phyloP scores from a whole-genome alignment of 2,797 vertebrate genomes.

The Gymnodraco acuticeps region DNA sequence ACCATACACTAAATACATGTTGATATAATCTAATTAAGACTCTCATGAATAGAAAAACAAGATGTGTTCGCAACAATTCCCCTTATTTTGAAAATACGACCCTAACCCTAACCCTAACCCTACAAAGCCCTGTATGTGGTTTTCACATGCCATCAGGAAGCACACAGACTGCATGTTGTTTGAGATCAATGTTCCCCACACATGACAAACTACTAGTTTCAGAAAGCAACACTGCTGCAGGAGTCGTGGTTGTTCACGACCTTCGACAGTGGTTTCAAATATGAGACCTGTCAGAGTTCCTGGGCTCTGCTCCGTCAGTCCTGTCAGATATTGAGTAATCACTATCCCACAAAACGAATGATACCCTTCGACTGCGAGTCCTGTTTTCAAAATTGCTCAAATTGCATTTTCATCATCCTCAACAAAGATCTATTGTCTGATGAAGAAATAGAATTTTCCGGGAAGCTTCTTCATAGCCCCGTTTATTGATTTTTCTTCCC shows the following conservation, averaged over 20 bases:
- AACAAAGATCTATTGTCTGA: constrained; percentile 2
- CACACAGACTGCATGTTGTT: too few species aligned
- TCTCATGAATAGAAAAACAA: too few species aligned
- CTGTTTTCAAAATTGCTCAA: constrained; percentile 17
- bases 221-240: not conserved
- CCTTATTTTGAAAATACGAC: too few species aligned
- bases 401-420: constrained; percentile 35
- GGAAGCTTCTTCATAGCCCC: constrained; percentile 33
- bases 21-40: too few species aligned
- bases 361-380: not conserved
- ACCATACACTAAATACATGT: too few species aligned
- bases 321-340: not conserved
- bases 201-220: too few species aligned
- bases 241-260: not conserved
- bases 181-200: too few species aligned
- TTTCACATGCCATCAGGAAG: too few species aligned
- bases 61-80: too few species aligned
- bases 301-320: not conserved
- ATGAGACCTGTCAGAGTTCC: not conserved
- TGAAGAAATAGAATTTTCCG: constrained; percentile 40
- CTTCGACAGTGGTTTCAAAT: not conserved
- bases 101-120: too few species aligned
- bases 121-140: too few species aligned
- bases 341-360: not conserved
- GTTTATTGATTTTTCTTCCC: constrained; percentile 57